A percentile compares a stretch with the other conserved stretches of the same genome.
Conservation (phyloP, 37 sponge, comb jelly and placozoan genomes). For the Aphrocallistes beatrix region DNA sequence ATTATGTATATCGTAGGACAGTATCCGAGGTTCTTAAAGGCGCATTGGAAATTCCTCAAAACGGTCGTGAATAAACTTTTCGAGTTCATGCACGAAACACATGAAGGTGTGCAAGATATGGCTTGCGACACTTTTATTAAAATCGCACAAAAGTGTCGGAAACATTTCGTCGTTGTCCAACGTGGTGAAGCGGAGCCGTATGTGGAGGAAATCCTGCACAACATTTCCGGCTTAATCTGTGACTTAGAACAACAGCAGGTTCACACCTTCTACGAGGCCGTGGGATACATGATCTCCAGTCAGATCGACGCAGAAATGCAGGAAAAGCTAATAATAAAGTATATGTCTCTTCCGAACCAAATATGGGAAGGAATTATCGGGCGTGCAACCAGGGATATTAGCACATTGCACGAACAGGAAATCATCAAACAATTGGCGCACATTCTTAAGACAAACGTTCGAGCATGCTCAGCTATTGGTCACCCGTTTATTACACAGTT, state of each 20-base stretch:
- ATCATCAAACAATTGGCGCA: slow-evolving; percentile 79
- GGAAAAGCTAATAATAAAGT: slow-evolving; percentile 87
- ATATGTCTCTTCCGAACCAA: slow-evolving; percentile 91
- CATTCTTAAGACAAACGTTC: slow-evolving; percentile 91
- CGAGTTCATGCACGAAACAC: slow-evolving; percentile 99
- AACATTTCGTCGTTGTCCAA: slow-evolving; percentile 94
- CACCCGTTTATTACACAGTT: slow-evolving; percentile 93
- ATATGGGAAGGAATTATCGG: slow-evolving; percentile 82
- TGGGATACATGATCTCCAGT: slow-evolving; percentile 95
- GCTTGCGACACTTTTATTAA: slow-evolving; percentile 99
- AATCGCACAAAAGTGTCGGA: slow-evolving; percentile 93
- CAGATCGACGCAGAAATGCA: slow-evolving; percentile 69
- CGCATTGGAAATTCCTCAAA: slow-evolving; percentile 99
- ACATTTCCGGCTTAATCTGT: slow-evolving; percentile 83
- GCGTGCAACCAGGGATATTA: slow-evolving; percentile 59
- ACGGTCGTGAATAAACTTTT: slow-evolving; percentile 99
- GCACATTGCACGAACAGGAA: slow-evolving; percentile 70
- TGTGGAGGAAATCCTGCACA: slow-evolving; percentile 88
- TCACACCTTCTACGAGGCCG: slow-evolving; percentile 98
- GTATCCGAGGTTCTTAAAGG: slow-evolving; percentile 88
- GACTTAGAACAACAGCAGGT: slow-evolving; percentile 95
- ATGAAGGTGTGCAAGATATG: slow-evolving; percentile 99
- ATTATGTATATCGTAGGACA: slow-evolving; percentile 99
- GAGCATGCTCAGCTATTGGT: slow-evolving; percentile 81
- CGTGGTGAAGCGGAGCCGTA: slow-evolving; percentile 80